Percentiles rank a stretch among this genome's conserved stretches.
phyloP scores from a whole-genome alignment of 1,140 invertebrate species.

The Maniola jurtina region DNA sequence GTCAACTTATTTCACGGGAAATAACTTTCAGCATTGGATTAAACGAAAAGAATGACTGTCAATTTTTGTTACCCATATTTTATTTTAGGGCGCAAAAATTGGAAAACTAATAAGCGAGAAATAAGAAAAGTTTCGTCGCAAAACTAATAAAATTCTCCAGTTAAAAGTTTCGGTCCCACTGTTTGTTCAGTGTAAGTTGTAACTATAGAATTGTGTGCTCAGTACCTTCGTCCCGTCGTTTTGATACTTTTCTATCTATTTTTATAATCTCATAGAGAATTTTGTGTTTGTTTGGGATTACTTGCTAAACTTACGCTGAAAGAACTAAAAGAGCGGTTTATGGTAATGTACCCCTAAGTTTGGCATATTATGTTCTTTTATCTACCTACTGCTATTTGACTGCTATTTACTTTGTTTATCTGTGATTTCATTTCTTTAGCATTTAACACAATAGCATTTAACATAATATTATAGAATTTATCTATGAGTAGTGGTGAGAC shows the following conservation, averaged over 20 bases:
- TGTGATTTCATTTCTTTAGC: too few species aligned
- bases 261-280: conserved; percentile 5
- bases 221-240: conserved; percentile 7
- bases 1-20: not conserved
- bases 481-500: too few species aligned
- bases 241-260: conserved; percentile 1
- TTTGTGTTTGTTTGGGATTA: conserved; percentile 4
- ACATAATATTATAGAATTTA: too few species aligned
- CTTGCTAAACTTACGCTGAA: not conserved
- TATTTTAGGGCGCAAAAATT: conserved; percentile 27
- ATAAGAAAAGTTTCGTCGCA: conserved; percentile 29
- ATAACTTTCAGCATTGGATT: not conserved
- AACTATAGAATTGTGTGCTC: conserved; percentile 23
- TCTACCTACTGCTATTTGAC: too few species aligned
- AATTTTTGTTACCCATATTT: conserved; percentile 24
- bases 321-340: too few species aligned
- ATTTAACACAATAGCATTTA: too few species aligned
- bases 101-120: conserved; percentile 30
- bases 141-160: conserved; percentile 46
- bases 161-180: conserved; percentile 31
- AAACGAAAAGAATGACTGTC: conserved; percentile 12
- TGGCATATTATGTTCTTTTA: too few species aligned
- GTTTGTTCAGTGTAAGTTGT: conserved; percentile 22
- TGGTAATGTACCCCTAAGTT: too few species aligned
- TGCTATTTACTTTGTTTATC: too few species aligned